phyloP scores from a whole-genome alignment of 2,888 invertebrate species.

The Apamea monoglypha region DNA sequence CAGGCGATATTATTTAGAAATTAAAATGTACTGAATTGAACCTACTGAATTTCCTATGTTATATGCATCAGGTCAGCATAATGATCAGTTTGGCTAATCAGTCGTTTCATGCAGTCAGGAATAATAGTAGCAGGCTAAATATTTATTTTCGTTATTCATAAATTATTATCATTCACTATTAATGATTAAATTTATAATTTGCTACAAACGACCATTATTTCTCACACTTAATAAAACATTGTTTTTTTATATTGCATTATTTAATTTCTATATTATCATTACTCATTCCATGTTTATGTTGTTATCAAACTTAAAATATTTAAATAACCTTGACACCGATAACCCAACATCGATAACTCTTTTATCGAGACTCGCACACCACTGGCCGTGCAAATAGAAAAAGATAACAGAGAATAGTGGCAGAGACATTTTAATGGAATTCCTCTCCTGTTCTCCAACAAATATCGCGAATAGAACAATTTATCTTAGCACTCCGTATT shows the following conservation, averaged over 20 bases:
- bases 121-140: neutral
- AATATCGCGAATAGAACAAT: conserved; percentile 66
- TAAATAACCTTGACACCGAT: conserved; percentile 56
- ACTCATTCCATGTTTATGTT: neutral
- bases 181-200: neutral
- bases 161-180: neutral
- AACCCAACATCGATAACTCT: conserved; percentile 51
- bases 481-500: conserved; percentile 69
- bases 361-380: conserved; percentile 56
- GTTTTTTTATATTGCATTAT: neutral
- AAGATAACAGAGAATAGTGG: conserved; percentile 76
- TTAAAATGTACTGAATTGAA: neutral
- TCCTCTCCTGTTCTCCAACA: conserved; percentile 72
- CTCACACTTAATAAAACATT: neutral
- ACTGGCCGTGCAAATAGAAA: conserved; percentile 75
- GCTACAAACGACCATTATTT: neutral
- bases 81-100: neutral
- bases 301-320: conserved; percentile 11
- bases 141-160: neutral
- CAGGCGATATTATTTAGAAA: neutral
- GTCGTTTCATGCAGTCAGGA: neutral
- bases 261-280: too few species aligned
- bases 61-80: neutral
- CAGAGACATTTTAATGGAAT: conserved; percentile 80
- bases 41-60: neutral